These are phyloP conservation scores for Napeogenes inachia DNA, from an alignment of 2,888 invertebrate species.

Conservation along the genomic window DNA sequence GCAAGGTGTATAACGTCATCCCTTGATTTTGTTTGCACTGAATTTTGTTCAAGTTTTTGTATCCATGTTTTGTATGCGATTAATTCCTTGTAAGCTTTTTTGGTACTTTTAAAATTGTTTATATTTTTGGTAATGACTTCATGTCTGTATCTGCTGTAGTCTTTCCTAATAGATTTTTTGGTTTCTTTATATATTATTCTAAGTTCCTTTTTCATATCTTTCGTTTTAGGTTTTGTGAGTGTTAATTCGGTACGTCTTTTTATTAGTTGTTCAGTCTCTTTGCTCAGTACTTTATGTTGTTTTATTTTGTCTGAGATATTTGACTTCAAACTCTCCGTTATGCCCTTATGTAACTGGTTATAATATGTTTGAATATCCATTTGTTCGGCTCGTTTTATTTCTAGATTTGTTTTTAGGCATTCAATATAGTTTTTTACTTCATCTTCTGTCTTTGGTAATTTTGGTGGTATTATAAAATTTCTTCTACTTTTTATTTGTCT, in stretches of 20 bases:
- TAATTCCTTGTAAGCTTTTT: conserved; percentile 15
- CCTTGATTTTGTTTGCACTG: conserved; percentile 18
- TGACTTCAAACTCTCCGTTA: too few relatives aligned
- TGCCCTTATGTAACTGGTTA: too few relatives aligned
- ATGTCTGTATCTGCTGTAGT: not conserved
- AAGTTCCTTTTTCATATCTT: conserved; percentile 10
- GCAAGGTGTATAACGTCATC: conserved; percentile 21
- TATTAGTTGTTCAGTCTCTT: conserved; percentile 8
- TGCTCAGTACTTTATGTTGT: conserved; percentile 15
- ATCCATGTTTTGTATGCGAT: conserved; percentile 13
- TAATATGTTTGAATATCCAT: too few relatives aligned
- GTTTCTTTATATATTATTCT: conserved; percentile 4
- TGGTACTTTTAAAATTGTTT: conserved; percentile 14
- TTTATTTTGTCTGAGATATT: not conserved
- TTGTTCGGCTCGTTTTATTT: too few relatives aligned
- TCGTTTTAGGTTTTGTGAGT: conserved; percentile 10
- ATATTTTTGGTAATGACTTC: conserved; percentile 11
- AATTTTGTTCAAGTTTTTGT: conserved; percentile 13
- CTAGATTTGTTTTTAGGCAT: too few relatives aligned
- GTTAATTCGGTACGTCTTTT: conserved; percentile 8
- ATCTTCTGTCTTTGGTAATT: too few relatives aligned
- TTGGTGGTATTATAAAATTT: too few relatives aligned
- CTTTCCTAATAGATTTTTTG: conserved; percentile 1
- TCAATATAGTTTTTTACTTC: too few relatives aligned
- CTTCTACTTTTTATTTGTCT: too few relatives aligned